A percentile compares a stretch with the other conserved stretches of the same genome.
Evolutionary conservation across 1,140 invertebrate species (phyloP).

Genomic region (Calliopsis andreniformis): DNA sequence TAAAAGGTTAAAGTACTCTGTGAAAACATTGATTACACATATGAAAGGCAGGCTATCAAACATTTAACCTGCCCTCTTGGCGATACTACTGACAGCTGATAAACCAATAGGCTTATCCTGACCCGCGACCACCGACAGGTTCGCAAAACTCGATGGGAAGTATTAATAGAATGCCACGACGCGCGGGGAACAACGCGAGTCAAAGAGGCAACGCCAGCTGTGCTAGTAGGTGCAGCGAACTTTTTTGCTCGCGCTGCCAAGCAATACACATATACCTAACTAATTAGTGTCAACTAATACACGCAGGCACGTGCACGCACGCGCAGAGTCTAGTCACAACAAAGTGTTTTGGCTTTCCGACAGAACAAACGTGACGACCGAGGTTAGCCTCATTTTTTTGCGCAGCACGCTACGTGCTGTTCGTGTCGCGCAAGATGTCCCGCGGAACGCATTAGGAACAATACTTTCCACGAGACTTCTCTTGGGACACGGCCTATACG

Average conservation of each 20-base stretch:
- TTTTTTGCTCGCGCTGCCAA: not conserved
- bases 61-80: not conserved
- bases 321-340: not conserved
- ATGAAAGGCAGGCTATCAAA: not conserved
- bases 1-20: too few relatives aligned
- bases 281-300: not conserved
- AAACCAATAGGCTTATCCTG: slow-evolving; percentile 27
- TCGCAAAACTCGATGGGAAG: slow-evolving; percentile 27
- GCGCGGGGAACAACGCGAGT: not conserved
- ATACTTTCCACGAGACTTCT: too few relatives aligned
- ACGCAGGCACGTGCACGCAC: too few relatives aligned
- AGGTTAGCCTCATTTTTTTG: not conserved
- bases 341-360: not conserved
- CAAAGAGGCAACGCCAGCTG: not conserved
- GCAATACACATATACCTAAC: not conserved
- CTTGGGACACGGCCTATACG: too few relatives aligned
- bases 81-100: slow-evolving; percentile 20
- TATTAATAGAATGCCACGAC: slow-evolving; percentile 34
- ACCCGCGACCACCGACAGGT: slow-evolving; percentile 27
- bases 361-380: not conserved
- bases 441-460: too few relatives aligned
- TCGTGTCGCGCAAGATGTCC: too few relatives aligned
- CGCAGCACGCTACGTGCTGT: too few relatives aligned
- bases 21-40: too few relatives aligned
- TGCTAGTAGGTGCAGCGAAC: not conserved